Conservation (phyloP, 1,140 invertebrate genomes). For the Nymphalis io region DNA sequence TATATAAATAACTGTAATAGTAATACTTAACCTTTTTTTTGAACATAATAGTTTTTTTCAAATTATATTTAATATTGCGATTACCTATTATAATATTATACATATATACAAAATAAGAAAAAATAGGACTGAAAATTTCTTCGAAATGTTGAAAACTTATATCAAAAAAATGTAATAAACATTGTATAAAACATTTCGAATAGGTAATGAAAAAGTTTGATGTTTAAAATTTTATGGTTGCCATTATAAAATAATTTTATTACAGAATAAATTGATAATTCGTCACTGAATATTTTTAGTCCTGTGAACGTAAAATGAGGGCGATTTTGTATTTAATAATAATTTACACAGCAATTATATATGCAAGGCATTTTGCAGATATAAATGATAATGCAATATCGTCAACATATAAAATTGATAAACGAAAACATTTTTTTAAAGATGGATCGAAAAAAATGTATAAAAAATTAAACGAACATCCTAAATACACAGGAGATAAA, state of each 20-base stretch:
- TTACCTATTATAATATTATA: too few relatives aligned
- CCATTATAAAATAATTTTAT: constrained; percentile 32
- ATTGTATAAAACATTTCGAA: not conserved
- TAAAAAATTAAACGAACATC: not conserved
- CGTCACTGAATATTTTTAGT: not conserved
- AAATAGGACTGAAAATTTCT: too few relatives aligned
- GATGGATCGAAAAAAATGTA: not conserved
- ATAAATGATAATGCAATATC: constrained; percentile 11
- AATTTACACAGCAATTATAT: constrained; percentile 22
- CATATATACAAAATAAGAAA: too few relatives aligned
- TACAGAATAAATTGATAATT: not conserved
- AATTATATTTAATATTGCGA: too few relatives aligned
- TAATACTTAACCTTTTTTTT: too few relatives aligned
- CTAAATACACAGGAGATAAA: constrained; percentile 25
- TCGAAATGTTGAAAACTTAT: too few relatives aligned
- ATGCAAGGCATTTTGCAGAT: constrained; percentile 12
- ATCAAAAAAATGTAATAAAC: too few relatives aligned
- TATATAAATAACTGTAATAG: too few relatives aligned
- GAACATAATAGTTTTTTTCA: too few relatives aligned
- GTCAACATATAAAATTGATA: not conserved
- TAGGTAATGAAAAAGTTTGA: not conserved
- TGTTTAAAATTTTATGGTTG: constrained; percentile 38
- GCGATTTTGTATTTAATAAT: constrained; percentile 19
- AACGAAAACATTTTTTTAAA: not conserved
- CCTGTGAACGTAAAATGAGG: constrained; percentile 29